phyloP scores from a whole-genome alignment of 2,797 vertebrate genomes.

The Melanotaenia maccullochi region DNA sequence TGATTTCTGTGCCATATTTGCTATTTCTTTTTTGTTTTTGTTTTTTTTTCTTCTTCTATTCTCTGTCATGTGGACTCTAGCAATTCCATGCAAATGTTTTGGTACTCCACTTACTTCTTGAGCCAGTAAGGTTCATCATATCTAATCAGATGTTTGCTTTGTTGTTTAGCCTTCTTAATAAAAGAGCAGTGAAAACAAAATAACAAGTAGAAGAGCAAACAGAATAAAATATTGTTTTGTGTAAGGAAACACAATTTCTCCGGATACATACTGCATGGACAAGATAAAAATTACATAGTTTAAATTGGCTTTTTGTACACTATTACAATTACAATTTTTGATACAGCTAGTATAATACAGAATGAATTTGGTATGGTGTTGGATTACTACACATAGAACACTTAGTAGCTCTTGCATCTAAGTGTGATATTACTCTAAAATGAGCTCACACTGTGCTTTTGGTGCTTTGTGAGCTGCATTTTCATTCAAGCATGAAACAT shows the following conservation, averaged over 20 bases:
- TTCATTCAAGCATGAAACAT: neutral
- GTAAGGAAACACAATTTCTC: constrained; percentile 5
- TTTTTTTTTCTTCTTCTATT: constrained; percentile 18
- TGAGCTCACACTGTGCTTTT: constrained; percentile 10
- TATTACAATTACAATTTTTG: neutral
- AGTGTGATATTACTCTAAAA: constrained; percentile 24
- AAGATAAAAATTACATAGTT: neutral
- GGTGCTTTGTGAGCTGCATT: constrained; percentile 8
- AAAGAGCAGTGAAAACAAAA: neutral
- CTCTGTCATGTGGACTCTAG: constrained; percentile 29
- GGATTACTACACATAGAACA: constrained; percentile 14
- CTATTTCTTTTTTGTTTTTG: neutral
- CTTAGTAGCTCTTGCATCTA: constrained; percentile 3
- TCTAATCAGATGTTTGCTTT: constrained; percentile 60
- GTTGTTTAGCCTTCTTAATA: constrained; percentile 23
- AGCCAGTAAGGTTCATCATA: constrained; percentile 64
- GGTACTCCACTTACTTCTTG: constrained; percentile 57
- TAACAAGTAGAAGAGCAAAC: no score
- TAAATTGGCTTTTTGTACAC: neutral
- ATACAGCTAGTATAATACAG: neutral
- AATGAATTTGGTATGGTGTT: neutral
- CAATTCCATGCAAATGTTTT: constrained; percentile 67
- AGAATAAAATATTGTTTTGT: constrained; percentile 14
- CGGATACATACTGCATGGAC: neutral
- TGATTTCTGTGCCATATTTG: constrained; percentile 20